These are phyloP conservation scores for Nymphalis polychloros DNA, from an alignment of 2,888 invertebrate genomes.

Conservation along the genomic window DNA sequence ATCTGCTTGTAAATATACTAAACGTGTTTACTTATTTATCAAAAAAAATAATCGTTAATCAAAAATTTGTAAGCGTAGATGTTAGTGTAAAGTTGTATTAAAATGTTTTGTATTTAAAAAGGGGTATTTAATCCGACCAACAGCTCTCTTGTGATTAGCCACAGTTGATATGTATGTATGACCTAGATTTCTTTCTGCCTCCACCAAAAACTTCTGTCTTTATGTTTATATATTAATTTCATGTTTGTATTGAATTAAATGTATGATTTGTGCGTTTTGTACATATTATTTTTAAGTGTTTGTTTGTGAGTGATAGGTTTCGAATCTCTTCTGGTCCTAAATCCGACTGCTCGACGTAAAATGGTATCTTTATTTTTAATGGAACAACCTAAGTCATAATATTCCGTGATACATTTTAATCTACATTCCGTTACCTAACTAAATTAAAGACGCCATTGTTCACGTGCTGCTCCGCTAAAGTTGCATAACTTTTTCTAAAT, in stretches of 20 bases:
- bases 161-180: constrained; percentile 56
- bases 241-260: constrained; percentile 55
- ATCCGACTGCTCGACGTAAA: constrained; percentile 56
- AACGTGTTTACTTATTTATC: constrained; percentile 81
- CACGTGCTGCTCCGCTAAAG: constrained; percentile 17
- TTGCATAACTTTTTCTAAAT: constrained; percentile 16
- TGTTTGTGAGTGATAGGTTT: constrained; percentile 76
- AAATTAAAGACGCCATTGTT: constrained; percentile 33
- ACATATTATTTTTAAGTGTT: constrained; percentile 80
- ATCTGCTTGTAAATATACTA: constrained; percentile 81
- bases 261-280: constrained; percentile 77
- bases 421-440: constrained; percentile 22
- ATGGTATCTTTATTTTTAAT: constrained; percentile 37
- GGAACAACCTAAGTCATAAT: constrained; percentile 7
- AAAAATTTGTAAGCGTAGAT: constrained; percentile 77
- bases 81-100: constrained; percentile 81
- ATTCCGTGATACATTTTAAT: constrained; percentile 8
- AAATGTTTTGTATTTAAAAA: constrained; percentile 79
- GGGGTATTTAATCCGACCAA: constrained; percentile 77
- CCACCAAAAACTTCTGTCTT: constrained; percentile 48
- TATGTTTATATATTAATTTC: constrained; percentile 53
- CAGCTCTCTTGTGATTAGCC: constrained; percentile 78
- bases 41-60: constrained; percentile 67
- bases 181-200: constrained; percentile 62
- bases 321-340: constrained; percentile 75